Percentiles rank a stretch among this genome's conserved stretches.
These are phyloP conservation scores for Eurypyga helias DNA, from an alignment of 2,113 vertebrate species.

Conservation along the genomic window DNA sequence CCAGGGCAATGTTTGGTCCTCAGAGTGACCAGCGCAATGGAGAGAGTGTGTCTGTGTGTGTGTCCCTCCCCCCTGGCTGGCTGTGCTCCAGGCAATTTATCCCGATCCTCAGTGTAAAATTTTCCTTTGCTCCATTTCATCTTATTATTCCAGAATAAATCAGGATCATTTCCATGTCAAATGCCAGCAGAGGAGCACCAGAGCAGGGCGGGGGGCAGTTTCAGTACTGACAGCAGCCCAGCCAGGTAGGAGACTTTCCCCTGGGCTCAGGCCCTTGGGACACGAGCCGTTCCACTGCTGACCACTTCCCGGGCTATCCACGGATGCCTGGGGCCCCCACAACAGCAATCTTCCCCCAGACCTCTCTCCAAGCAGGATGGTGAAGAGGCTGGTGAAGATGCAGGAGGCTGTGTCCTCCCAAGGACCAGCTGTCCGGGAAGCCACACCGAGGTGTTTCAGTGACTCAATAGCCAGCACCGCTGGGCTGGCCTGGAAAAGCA, in stretches of 20 bases:
- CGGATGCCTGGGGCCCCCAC: fast-evolving
- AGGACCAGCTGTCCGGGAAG: background rate
- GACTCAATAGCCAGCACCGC: background rate
- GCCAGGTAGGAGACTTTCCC: background rate
- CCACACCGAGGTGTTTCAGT: background rate
- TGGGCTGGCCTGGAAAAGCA: background rate
- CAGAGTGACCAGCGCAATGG: background rate
- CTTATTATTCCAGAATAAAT: conserved; percentile 55
- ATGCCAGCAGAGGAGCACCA: background rate
- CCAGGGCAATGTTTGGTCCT: background rate
- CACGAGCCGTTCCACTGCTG: background rate
- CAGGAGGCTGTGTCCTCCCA: background rate
- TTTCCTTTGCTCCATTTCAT: conserved; percentile 50
- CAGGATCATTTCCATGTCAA: conserved; percentile 24
- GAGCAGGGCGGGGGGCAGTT: background rate
- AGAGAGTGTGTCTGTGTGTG: no score
- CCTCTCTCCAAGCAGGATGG: background rate
- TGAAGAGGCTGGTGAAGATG: background rate
- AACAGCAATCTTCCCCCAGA: background rate
- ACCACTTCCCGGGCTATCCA: background rate
- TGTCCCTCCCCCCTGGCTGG: background rate
- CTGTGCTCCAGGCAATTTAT: conserved; percentile 5
- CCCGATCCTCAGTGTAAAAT: conserved; percentile 12
- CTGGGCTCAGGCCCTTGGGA: fast-evolving
- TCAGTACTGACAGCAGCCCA: background rate